phyloP scores from a whole-genome alignment of 2,888 invertebrate species.

The Andrena marginata region DNA sequence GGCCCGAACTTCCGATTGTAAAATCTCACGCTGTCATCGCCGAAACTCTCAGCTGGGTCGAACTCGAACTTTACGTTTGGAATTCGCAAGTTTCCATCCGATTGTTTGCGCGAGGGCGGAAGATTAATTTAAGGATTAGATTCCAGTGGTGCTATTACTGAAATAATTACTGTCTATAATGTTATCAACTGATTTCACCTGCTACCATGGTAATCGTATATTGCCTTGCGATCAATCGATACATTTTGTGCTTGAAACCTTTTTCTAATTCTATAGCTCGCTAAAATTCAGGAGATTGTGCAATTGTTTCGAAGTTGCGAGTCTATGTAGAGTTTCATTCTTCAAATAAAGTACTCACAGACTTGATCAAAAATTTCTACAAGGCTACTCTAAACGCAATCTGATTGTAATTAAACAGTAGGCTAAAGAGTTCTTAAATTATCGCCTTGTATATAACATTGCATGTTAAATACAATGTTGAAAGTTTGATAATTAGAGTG shows the following conservation, averaged over 20 bases:
- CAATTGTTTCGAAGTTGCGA: too few species aligned
- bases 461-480: background rate
- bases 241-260: too few species aligned
- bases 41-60: background rate
- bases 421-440: background rate
- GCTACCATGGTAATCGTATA: too few species aligned
- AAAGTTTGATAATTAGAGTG: background rate
- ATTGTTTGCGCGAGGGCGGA: background rate
- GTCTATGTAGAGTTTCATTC: too few species aligned
- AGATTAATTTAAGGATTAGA: background rate
- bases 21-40: background rate
- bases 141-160: background rate
- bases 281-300: too few species aligned
- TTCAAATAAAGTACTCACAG: too few species aligned
- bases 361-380: too few species aligned
- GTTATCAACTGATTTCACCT: too few species aligned
- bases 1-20: constrained; percentile 1
- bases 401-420: too few species aligned
- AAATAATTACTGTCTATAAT: background rate
- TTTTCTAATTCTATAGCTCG: too few species aligned
- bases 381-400: too few species aligned
- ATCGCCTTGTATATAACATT: background rate
- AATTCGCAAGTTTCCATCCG: background rate
- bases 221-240: too few species aligned
- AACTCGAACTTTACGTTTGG: background rate